A percentile compares a stretch with the other conserved stretches of the same genome.
phyloP scores from a whole-genome alignment of 2,888 invertebrate species.

The Bellardia pandia region DNA sequence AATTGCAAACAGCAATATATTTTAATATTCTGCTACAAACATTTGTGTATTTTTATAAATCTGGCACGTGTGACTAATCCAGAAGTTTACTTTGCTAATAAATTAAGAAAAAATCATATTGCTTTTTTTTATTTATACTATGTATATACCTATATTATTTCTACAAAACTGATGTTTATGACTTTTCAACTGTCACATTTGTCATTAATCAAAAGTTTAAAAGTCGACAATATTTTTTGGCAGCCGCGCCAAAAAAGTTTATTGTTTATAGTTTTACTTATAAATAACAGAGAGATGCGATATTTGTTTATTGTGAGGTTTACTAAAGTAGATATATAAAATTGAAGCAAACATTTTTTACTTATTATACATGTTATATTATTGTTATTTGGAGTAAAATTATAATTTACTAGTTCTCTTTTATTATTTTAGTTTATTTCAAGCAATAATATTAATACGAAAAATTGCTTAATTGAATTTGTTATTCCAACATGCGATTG shows the following conservation, averaged over 20 bases:
- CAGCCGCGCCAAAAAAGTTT: background rate
- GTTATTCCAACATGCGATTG: too few relatives aligned
- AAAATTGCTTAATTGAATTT: too few relatives aligned
- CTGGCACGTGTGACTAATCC: slow-evolving; percentile 21
- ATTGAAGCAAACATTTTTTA: background rate
- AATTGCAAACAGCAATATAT: background rate
- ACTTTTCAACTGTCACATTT: slow-evolving; percentile 48
- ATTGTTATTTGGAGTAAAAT: too few relatives aligned
- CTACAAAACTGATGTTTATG: slow-evolving; percentile 26
- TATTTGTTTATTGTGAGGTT: background rate
- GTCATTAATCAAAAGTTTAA: slow-evolving; percentile 33
- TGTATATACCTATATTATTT: slow-evolving; percentile 4
- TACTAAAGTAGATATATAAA: too few relatives aligned
- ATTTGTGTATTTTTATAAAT: slow-evolving; percentile 7
- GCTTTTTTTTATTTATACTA: background rate
- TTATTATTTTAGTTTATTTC: too few relatives aligned
- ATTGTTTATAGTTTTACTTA: background rate
- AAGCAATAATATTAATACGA: too few relatives aligned
- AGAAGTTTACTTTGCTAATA: background rate
- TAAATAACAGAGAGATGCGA: background rate
- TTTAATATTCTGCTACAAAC: background rate
- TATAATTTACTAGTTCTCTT: too few relatives aligned
- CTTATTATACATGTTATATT: background rate
- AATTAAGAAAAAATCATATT: background rate
- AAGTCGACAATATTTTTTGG: slow-evolving; percentile 33